Conservation (phyloP, 1,140 invertebrate genomes). For the Polypedilum pembai region DNA sequence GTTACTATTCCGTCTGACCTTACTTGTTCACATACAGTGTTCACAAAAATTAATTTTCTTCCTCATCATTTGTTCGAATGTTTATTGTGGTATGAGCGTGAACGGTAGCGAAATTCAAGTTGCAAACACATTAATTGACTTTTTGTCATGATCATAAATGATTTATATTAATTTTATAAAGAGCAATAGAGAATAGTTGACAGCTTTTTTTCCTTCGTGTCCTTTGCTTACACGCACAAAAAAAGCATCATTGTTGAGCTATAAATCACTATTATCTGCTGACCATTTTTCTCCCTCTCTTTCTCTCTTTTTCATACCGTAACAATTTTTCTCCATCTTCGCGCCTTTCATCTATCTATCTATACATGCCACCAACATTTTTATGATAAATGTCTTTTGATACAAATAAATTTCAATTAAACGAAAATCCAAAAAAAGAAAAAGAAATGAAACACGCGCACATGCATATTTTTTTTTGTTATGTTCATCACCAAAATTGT, state of each 20-base stretch:
- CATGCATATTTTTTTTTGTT: too few species aligned
- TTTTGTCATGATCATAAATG: slow-evolving; percentile 18
- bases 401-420: slow-evolving; percentile 19
- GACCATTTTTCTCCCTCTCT: not conserved
- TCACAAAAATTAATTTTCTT: too few species aligned
- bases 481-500: too few species aligned
- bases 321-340: not conserved
- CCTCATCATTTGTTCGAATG: too few species aligned
- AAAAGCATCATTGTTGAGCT: not conserved
- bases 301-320: slow-evolving; percentile 8
- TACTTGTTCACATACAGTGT: too few species aligned
- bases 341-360: not conserved
- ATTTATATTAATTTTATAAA: slow-evolving; percentile 20
- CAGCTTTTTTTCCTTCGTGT: not conserved
- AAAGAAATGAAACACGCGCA: too few species aligned
- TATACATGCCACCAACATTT: not conserved
- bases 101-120: not conserved
- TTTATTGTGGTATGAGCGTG: too few species aligned
- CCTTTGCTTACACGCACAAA: not conserved
- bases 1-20: too few species aligned
- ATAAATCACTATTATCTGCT: slow-evolving; percentile 18
- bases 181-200: not conserved
- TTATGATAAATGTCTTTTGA: slow-evolving; percentile 19
- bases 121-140: slow-evolving; percentile 7
- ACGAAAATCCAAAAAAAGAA: not conserved